These are phyloP conservation scores for Leucoptera coffeella DNA, from an alignment of 2,888 invertebrate genomes.

Conservation along the genomic window DNA sequence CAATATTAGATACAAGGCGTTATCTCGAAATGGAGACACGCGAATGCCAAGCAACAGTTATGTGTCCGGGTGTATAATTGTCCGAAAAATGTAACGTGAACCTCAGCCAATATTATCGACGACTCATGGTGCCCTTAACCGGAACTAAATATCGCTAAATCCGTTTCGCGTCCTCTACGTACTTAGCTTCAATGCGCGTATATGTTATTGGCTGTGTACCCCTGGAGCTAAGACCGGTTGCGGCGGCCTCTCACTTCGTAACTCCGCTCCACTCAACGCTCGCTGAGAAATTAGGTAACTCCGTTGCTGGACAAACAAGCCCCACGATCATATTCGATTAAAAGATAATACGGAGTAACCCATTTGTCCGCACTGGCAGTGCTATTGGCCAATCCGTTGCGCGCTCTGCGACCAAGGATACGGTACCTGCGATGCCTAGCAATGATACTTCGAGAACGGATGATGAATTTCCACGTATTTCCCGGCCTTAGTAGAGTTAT, in stretches of 20 bases:
- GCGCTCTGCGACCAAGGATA: no score
- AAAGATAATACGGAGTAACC: no score
- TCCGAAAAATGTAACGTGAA: no score
- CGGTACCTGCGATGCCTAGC: background rate
- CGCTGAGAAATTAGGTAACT: slow-evolving; percentile 49
- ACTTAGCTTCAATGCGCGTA: no score
- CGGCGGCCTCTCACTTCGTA: slow-evolving; percentile 50
- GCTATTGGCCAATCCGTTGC: no score
- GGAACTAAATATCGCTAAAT: no score
- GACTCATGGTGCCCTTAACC: no score
- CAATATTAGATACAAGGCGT: slow-evolving; percentile 41
- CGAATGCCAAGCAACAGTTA: no score
- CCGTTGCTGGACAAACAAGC: slow-evolving; percentile 25
- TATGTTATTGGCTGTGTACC: slow-evolving; percentile 24
- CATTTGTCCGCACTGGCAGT: no score
- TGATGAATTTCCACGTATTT: slow-evolving; percentile 48
- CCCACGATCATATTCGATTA: slow-evolving; percentile 24
- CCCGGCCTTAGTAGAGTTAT: slow-evolving; percentile 32
- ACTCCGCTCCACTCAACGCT: slow-evolving; percentile 35
- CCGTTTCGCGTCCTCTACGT: no score
- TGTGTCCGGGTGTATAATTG: slow-evolving; percentile 46
- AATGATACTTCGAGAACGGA: slow-evolving; percentile 29
- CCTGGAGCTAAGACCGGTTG: slow-evolving; percentile 42
- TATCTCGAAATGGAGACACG: no score
- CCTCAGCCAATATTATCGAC: no score